These are phyloP conservation scores for Hyperopisus bebe DNA, from an alignment of 2,113 vertebrate species.

Conservation along the genomic window DNA sequence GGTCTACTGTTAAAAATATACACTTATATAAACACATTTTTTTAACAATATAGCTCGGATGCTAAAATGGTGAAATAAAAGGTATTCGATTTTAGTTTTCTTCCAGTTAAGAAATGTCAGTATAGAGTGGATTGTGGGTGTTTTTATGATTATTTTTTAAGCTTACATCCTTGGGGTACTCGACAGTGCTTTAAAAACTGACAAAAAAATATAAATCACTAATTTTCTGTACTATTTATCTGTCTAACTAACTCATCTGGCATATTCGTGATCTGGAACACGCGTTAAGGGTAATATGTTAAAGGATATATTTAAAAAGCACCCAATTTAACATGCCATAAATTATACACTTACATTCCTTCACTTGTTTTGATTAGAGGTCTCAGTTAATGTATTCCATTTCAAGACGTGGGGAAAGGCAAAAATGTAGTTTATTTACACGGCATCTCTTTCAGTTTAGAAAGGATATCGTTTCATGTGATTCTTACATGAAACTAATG, in stretches of 20 bases:
- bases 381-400: slow-evolving; percentile 28
- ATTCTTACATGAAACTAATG: slow-evolving; percentile 39
- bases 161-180: not conserved
- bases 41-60: not conserved
- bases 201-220: not conserved
- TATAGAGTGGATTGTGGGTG: not conserved
- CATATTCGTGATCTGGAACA: slow-evolving; percentile 1
- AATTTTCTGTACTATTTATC: not conserved
- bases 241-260: not conserved
- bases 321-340: slow-evolving; percentile 17
- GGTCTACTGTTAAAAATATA: not conserved
- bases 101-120: not conserved
- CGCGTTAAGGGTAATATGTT: not conserved
- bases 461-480: slow-evolving; percentile 45
- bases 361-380: slow-evolving; percentile 28
- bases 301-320: not conserved
- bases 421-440: slow-evolving; percentile 48
- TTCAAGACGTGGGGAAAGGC: slow-evolving; percentile 21
- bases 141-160: not conserved
- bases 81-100: not conserved
- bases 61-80: not conserved
- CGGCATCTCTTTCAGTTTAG: slow-evolving; percentile 41
- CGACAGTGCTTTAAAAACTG: not conserved
- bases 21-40: not conserved
- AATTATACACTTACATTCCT: slow-evolving; percentile 17